These are phyloP conservation scores for Scaptomyza parva DNA, from an alignment of 2,888 invertebrate species.

Conservation along the genomic window DNA sequence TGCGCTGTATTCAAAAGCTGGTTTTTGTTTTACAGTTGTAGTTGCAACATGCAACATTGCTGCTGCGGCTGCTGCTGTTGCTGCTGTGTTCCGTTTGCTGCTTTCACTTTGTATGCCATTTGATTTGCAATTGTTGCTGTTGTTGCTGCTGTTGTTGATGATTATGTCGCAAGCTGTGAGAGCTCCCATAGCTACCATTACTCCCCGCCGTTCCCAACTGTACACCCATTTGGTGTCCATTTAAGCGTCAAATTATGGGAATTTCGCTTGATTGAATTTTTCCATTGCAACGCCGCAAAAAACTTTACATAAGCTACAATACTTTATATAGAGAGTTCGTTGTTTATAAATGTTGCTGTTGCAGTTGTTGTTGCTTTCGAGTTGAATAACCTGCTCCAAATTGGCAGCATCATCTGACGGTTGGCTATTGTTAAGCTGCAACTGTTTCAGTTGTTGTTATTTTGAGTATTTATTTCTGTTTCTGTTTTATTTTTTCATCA, in stretches of 20 bases:
- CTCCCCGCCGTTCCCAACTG: constrained; percentile 24
- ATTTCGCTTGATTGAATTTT: constrained; percentile 81
- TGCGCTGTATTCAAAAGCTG: constrained; percentile 35
- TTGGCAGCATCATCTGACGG: constrained; percentile 36
- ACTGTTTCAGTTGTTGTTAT: not conserved
- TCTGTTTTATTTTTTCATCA: constrained; percentile 30
- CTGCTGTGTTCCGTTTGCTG: constrained; percentile 61
- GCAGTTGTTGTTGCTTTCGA: constrained; percentile 4
- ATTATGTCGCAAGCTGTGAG: constrained; percentile 74
- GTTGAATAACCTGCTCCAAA: constrained; percentile 71
- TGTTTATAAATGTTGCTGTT: not conserved
- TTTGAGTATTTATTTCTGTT: not conserved
- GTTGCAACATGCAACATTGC: constrained; percentile 59
- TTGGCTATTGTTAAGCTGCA: constrained; percentile 15
- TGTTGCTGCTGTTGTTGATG: constrained; percentile 67
- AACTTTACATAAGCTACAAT: constrained; percentile 66
- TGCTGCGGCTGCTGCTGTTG: constrained; percentile 38
- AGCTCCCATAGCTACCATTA: constrained; percentile 18
- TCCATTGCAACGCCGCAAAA: constrained; percentile 37
- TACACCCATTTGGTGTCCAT: constrained; percentile 70
- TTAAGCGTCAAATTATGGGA: constrained; percentile 81
- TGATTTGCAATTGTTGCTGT: constrained; percentile 76
- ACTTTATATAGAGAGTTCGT: constrained; percentile 24
- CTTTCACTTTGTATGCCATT: constrained; percentile 76
- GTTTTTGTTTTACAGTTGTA: constrained; percentile 24